A percentile compares a stretch with the other conserved stretches of the same genome.
phyloP scores from a whole-genome alignment of 2,797 vertebrate species.

The Takifugu ocellatus region DNA sequence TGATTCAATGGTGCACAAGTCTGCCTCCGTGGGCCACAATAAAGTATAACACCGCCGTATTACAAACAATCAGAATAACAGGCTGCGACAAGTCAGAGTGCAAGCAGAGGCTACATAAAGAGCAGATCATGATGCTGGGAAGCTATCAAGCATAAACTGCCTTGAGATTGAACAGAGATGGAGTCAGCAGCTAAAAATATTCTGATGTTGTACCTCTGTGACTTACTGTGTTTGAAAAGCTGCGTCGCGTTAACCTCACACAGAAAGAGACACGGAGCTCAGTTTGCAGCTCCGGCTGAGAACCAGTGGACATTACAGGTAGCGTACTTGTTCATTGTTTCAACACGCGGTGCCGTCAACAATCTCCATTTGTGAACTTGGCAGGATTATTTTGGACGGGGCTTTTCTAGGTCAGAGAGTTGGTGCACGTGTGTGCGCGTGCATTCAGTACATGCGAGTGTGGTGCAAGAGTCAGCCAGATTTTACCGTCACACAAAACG shows the following conservation, averaged over 20 bases:
- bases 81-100: slow-evolving; percentile 34
- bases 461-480: slow-evolving; percentile 23
- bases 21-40: slow-evolving; percentile 46
- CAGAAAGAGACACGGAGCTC: slow-evolving; percentile 21
- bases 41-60: slow-evolving; percentile 51
- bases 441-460: slow-evolving; percentile 5
- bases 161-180: slow-evolving; percentile 31
- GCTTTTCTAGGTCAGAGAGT: slow-evolving; percentile 53
- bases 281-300: slow-evolving; percentile 34
- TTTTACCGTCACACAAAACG: slow-evolving; percentile 46
- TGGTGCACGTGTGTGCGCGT: slow-evolving; percentile 9
- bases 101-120: slow-evolving; percentile 30
- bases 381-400: slow-evolving; percentile 52
- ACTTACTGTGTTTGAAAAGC: slow-evolving; percentile 27
- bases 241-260: slow-evolving; percentile 33
- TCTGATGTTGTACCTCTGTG: slow-evolving; percentile 24
- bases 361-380: slow-evolving; percentile 61
- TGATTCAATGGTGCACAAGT: slow-evolving; percentile 55
- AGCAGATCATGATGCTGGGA: slow-evolving; percentile 11
- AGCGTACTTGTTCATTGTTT: slow-evolving; percentile 46
- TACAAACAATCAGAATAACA: slow-evolving; percentile 41
- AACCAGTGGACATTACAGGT: slow-evolving; percentile 43
- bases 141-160: slow-evolving; percentile 18
- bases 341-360: slow-evolving; percentile 42
- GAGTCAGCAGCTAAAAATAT: slow-evolving; percentile 26